Evolutionary conservation across 53 echinoderm and acorn worm genomes (phyloP).

Genomic region (Glandiceps talaboti): DNA sequence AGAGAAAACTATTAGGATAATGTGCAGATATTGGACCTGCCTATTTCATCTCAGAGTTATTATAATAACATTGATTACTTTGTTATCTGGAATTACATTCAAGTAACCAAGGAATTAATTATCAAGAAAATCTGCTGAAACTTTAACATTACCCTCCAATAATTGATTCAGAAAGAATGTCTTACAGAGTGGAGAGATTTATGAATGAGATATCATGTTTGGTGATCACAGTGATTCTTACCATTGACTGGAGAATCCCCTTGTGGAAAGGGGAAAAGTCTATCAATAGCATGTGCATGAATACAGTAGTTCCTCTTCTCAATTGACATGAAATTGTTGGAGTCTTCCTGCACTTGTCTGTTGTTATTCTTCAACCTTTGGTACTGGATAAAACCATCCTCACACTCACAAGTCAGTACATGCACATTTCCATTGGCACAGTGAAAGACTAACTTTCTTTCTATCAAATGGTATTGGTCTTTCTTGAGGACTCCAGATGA

Average conservation of each 20-base stretch:
- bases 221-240: neutral
- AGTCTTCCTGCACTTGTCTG: neutral
- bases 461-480: neutral
- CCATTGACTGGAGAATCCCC: neutral
- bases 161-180: no score
- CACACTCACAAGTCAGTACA: neutral
- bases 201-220: no score
- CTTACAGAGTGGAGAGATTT: no score
- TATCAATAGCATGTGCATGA: neutral
- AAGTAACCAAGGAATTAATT: no score
- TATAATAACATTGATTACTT: no score
- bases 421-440: neutral
- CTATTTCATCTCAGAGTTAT: no score
- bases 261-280: neutral
- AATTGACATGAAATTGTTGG: neutral
- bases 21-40: no score
- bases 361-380: neutral
- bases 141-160: no score
- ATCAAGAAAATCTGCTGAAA: no score
- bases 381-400: neutral
- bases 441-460: neutral
- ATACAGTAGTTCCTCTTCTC: neutral
- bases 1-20: no score
- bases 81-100: no score
- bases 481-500: neutral